phyloP scores from a whole-genome alignment of 2,888 invertebrate genomes.

The Monoplex corrugatus region DNA sequence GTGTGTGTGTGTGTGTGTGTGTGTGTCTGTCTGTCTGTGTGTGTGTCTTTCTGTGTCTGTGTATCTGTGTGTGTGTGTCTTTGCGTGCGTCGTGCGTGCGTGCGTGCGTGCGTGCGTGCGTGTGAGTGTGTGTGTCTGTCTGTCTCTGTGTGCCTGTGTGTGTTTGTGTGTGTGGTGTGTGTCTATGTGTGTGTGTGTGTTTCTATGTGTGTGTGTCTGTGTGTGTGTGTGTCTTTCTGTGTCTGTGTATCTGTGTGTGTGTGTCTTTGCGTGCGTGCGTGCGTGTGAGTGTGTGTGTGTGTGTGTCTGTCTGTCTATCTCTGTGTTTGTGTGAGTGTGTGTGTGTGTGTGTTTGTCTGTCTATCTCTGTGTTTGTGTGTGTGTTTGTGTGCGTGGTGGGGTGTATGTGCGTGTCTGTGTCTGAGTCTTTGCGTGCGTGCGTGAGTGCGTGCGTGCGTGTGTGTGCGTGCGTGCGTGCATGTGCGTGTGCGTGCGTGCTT shows the following conservation, averaged over 20 bases:
- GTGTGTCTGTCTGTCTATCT: not conserved
- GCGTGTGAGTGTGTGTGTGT: not conserved
- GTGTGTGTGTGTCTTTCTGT: not conserved
- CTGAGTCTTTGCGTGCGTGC: no score
- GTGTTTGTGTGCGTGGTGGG: no score
- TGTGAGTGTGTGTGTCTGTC: constrained; percentile 2
- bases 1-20: not conserved
- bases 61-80: no score
- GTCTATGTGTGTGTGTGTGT: constrained; percentile 15
- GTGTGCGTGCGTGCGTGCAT: not conserved
- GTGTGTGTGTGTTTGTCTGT: no score
- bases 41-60: no score
- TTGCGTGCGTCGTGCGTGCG: not conserved
- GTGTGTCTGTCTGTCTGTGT: no score
- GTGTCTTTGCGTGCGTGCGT: not conserved
- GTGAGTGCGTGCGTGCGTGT: no score
- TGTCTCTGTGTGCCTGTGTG: not conserved
- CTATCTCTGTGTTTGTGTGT: no score
- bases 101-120: not conserved
- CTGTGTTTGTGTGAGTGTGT: no score
- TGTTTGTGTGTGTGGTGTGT: not conserved
- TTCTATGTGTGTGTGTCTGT: not conserved
- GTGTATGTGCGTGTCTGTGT: no score
- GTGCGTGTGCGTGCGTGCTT: not conserved
- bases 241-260: not conserved